Conservation (phyloP, 2,113 vertebrate species). For the Notothenia rossii region DNA sequence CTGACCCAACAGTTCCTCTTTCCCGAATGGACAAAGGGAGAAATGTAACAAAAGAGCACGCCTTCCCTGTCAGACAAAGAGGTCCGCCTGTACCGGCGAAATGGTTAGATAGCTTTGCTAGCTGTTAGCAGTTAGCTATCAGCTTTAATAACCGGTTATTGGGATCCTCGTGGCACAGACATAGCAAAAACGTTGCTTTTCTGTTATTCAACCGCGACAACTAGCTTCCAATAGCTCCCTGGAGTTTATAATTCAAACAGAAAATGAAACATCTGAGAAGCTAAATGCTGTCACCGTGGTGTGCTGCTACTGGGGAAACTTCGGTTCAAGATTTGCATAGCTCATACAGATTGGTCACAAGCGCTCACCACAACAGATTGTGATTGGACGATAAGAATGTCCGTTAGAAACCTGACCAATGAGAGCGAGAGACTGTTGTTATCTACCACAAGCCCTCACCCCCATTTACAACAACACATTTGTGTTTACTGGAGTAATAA, state of each 20-base stretch:
- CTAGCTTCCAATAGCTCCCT: not conserved
- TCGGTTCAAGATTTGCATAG: constrained; percentile 68
- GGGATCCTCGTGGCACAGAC: constrained; percentile 53
- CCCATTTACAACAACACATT: not conserved
- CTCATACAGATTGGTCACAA: constrained; percentile 43
- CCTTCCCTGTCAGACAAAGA: constrained; percentile 87
- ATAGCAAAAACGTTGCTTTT: constrained; percentile 41
- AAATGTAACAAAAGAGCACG: constrained; percentile 86
- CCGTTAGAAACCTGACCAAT: constrained; percentile 55
- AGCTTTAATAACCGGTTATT: constrained; percentile 66
- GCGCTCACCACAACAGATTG: constrained; percentile 6
- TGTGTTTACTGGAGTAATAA: not conserved
- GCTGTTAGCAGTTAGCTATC: constrained; percentile 67
- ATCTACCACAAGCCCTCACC: not conserved
- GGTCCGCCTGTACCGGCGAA: constrained; percentile 81
- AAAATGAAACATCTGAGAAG: constrained; percentile 51
- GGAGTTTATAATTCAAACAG: constrained; percentile 5
- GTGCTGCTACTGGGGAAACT: constrained; percentile 66
- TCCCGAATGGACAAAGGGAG: constrained; percentile 78
- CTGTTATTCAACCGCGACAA: constrained; percentile 1
- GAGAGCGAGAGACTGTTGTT: not conserved
- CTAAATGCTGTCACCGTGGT: constrained; percentile 37
- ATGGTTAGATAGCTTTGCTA: constrained; percentile 55
- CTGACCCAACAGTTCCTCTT: constrained; percentile 66
- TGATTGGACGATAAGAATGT: constrained; percentile 51